Evolutionary conservation across 2,113 vertebrate genomes (phyloP), one percentile per base, ranked within the genome.

Genomic region (Scophthalmus maximus): DNA sequence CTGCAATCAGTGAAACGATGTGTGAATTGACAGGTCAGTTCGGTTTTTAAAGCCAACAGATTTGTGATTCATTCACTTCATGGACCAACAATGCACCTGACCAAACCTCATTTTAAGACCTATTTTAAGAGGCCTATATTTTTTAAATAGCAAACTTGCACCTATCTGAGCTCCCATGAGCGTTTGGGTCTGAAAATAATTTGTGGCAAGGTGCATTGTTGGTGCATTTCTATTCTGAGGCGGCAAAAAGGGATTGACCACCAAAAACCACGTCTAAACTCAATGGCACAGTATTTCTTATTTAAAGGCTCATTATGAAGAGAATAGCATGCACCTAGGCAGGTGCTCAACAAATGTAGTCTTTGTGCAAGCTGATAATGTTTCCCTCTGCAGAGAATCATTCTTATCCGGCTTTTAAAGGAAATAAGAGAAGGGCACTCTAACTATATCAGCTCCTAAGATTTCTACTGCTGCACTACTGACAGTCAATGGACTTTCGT

Each of bases 1-100:
- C 98, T 99, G 91, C 25, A 52, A 32, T 7, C 23, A 68, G 5
- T 18, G 25, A n/a, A 27, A 14, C 14, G 5, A 34, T 56, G 55
- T 1, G 2, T n/a, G 7, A 38, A 67, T 3, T 57, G 27, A 26
- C 14, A 76, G 15, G 63, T 36, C 4, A 26, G 2, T 23, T 23
- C 23, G 20, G 3, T 38, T 38, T 32, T n/a, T 11, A 7, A 22
- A 14, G 29, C 11, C 40, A 42, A 56, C 2, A 56, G 8, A 20
- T 55, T 55, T 23, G 20, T 12, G 47, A 5, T 12, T 23, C 8
- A 46, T 1, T 23, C 1, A 46, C 7, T 49, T 20, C 8, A 46
- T 46, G 42, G 42, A 20, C 34, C 10, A 36, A 36, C 11, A 36
- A 36, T 36, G 34, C 14, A 12, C 34, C 34, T 36, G 34, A 36